phyloP scores from a whole-genome alignment of 2,888 invertebrate genomes.

The Tiliacea citrago region DNA sequence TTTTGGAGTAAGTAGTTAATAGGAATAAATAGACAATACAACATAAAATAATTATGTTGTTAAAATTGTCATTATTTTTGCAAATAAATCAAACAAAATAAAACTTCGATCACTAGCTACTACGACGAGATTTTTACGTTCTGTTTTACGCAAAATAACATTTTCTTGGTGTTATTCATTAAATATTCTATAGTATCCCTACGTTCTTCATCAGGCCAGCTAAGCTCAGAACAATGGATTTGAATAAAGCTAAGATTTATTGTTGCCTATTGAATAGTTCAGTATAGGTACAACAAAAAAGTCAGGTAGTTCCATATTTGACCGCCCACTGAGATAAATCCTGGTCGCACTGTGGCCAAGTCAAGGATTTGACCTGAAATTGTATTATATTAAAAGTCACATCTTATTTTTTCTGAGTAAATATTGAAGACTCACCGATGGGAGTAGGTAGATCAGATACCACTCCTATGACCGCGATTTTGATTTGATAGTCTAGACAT shows the following conservation, averaged over 20 bases:
- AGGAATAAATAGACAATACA: no score
- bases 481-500: not conserved
- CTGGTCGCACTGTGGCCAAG: not conserved
- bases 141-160: not conserved
- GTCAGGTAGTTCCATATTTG: constrained; percentile 7
- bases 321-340: not conserved
- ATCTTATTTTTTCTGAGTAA: not conserved
- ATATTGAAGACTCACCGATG: not conserved
- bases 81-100: not conserved
- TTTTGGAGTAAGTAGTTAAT: not conserved
- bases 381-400: not conserved
- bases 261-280: not conserved
- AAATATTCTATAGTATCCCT: not conserved
- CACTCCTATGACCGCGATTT: not conserved
- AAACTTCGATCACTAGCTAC: constrained; percentile 15
- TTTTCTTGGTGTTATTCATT: not conserved
- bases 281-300: no score
- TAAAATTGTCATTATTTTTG: no score
- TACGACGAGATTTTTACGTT: constrained; percentile 2
- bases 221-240: not conserved
- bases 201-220: not conserved
- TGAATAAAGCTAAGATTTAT: not conserved
- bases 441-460: not conserved
- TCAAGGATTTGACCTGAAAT: not conserved
- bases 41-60: not conserved